Conservation (phyloP, 1,140 invertebrate genomes). For the Neodiprion fabricii region DNA sequence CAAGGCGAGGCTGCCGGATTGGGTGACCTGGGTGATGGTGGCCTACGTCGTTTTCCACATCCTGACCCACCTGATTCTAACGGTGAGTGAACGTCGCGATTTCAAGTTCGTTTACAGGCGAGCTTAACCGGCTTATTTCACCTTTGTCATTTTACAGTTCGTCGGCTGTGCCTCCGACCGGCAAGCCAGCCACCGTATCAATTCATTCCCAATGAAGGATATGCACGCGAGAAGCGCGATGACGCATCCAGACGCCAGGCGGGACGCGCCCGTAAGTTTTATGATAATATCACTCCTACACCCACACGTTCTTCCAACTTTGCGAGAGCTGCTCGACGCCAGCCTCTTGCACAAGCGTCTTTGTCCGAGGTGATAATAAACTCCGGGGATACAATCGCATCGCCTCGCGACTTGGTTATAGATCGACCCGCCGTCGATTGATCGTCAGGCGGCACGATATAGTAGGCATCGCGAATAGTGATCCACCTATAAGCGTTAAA, state of each 20-base stretch:
- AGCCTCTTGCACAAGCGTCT: slow-evolving; percentile 21
- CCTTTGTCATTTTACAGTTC: slow-evolving; percentile 62
- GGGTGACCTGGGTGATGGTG: slow-evolving; percentile 86
- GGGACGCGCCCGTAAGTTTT: slow-evolving; percentile 76
- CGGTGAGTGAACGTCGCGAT: slow-evolving; percentile 69
- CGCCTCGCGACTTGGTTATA: no score
- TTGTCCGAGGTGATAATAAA: slow-evolving; percentile 18
- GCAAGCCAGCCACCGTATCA: slow-evolving; percentile 73
- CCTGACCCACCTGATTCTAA: slow-evolving; percentile 86
- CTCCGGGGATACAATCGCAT: no score
- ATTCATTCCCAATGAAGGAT: slow-evolving; percentile 85
- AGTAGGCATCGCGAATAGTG: slow-evolving; percentile 27
- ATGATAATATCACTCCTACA: slow-evolving; percentile 2
- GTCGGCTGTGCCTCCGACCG: slow-evolving; percentile 76
- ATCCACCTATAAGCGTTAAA: no score
- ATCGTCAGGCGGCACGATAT: no score
- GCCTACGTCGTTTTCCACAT: slow-evolving; percentile 91
- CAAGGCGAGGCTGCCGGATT: slow-evolving; percentile 84
- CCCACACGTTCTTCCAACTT: background rate
- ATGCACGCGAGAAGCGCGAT: slow-evolving; percentile 66
- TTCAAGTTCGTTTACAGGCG: background rate
- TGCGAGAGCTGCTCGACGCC: background rate
- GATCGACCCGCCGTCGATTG: no score
- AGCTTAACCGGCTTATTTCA: slow-evolving; percentile 10
- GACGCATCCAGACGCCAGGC: slow-evolving; percentile 71